Conservation (phyloP, 2,888 invertebrate species). For the Chironomus tentans region DNA sequence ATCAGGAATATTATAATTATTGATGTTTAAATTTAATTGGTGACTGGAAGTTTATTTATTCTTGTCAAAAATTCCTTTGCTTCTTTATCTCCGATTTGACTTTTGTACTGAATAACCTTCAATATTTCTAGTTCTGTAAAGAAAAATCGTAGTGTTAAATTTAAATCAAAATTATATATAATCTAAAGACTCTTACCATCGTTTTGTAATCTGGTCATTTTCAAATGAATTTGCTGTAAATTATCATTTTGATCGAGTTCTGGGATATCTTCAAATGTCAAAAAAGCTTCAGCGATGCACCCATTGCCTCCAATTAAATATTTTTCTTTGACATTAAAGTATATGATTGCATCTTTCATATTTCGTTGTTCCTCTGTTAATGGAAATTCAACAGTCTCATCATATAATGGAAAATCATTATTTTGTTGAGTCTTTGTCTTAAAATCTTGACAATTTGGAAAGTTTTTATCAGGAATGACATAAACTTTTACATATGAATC, state of each 20-base stretch:
- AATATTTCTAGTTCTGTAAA: conserved; percentile 4
- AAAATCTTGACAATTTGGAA: neutral
- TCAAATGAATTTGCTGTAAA: neutral
- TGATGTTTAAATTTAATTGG: too few relatives aligned
- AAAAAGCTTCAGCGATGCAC: conserved; percentile 5
- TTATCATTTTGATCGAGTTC: neutral
- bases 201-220: neutral
- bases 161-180: too few relatives aligned
- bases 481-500: conserved; percentile 8
- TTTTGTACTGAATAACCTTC: neutral
- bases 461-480: neutral
- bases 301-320: neutral
- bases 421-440: neutral
- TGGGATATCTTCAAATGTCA: neutral
- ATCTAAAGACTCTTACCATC: neutral
- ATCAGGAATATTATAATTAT: too few relatives aligned
- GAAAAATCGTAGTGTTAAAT: too few relatives aligned
- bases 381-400: neutral
- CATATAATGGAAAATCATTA: conserved; percentile 9
- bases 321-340: conserved; percentile 2
- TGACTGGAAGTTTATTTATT: neutral
- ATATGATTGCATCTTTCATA: neutral
- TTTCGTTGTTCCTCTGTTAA: neutral
- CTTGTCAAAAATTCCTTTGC: conserved; percentile 5
- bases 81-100: neutral